Evolutionary conservation across 2,797 vertebrate species (phyloP).

Genomic region (Bryconaethiops microstoma): DNA sequence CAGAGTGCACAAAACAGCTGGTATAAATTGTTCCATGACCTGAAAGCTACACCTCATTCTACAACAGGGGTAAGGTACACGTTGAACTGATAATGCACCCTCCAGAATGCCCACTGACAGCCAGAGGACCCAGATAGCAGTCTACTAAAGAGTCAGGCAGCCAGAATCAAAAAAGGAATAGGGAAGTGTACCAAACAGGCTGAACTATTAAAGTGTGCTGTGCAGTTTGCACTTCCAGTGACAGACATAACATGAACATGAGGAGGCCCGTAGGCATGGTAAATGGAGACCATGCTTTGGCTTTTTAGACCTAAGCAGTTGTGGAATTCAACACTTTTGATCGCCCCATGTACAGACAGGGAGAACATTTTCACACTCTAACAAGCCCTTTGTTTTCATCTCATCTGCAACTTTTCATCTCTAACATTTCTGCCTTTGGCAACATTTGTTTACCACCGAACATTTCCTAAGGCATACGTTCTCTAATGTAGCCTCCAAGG

Average conservation of each 20-base stretch:
- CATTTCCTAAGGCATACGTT: too few relatives aligned
- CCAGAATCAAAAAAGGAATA: neutral
- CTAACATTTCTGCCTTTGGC: neutral
- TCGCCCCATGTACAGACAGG: neutral
- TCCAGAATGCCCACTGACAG: neutral
- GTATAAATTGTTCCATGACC: slow-evolving; percentile 2
- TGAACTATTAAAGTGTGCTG: neutral
- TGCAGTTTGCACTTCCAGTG: neutral
- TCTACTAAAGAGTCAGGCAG: neutral
- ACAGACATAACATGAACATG: neutral
- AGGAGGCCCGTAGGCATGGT: neutral
- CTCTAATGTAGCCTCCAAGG: too few relatives aligned
- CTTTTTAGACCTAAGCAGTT: neutral
- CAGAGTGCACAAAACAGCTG: neutral
- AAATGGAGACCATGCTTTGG: neutral
- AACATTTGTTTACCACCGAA: too few relatives aligned
- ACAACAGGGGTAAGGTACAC: neutral
- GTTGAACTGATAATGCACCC: neutral
- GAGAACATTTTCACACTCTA: neutral
- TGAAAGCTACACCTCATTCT: slow-evolving; percentile 4
- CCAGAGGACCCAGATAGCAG: neutral
- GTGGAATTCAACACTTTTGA: slow-evolving; percentile 7
- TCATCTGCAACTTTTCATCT: neutral
- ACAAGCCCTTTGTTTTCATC: neutral
- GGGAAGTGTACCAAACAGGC: neutral